A percentile compares a stretch with the other conserved stretches of the same genome.
These are phyloP conservation scores for Melanostoma mellinum DNA, from an alignment of 2,888 invertebrate species.

Conservation along the genomic window DNA sequence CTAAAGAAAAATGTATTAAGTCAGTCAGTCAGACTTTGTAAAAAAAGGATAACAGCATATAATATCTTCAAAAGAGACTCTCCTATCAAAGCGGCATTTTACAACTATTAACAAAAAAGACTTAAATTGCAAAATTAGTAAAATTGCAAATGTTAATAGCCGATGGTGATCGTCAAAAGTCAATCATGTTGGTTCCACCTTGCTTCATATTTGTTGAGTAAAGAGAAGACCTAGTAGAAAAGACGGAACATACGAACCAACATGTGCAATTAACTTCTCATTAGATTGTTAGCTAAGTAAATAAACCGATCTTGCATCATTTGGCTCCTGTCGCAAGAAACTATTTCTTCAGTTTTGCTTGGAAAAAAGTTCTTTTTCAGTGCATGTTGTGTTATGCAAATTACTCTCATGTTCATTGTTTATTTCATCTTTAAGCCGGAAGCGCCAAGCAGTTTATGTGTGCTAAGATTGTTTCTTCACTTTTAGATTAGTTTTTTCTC, in stretches of 20 bases:
- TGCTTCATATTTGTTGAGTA: background rate
- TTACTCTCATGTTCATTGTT: conserved; percentile 10
- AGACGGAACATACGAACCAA: background rate
- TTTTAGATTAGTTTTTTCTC: conserved; percentile 26
- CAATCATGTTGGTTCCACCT: background rate
- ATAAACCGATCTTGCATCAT: conserved; percentile 31
- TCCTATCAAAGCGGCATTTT: too few relatives aligned
- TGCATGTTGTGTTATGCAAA: conserved; percentile 54
- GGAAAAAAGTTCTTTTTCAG: conserved; percentile 1
- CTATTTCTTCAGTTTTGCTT: background rate
- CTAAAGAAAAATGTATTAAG: too few relatives aligned
- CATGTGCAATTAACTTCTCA: conserved; percentile 47
- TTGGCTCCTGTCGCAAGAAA: conserved; percentile 7
- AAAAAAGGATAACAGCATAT: too few relatives aligned
- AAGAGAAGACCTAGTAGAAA: too few relatives aligned
- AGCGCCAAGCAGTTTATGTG: conserved; percentile 25
- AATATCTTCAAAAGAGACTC: too few relatives aligned
- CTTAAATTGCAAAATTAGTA: too few relatives aligned
- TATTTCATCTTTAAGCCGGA: conserved; percentile 33
- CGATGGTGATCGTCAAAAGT: too few relatives aligned
- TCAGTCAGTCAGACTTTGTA: too few relatives aligned
- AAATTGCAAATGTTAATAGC: too few relatives aligned
- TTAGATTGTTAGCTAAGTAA: conserved; percentile 46
- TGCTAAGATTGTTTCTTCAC: background rate
- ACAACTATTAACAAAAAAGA: too few relatives aligned